Evolutionary conservation across 2,797 vertebrate species (phyloP).

Genomic region (Synanceia verrucosa): DNA sequence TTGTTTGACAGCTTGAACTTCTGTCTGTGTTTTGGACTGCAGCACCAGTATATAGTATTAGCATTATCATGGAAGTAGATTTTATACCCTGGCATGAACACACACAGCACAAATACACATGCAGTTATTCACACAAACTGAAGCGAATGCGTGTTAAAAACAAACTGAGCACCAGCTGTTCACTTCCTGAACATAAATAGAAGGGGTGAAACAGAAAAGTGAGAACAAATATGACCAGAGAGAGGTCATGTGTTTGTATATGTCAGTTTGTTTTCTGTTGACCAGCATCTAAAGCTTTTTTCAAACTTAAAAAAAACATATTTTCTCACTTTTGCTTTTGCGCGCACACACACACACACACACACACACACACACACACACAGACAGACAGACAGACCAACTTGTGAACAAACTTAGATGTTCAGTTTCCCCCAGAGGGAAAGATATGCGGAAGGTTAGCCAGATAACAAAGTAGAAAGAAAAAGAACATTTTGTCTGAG

Average conservation of each 20-base stretch:
- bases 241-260: not conserved
- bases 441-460: constrained; percentile 3
- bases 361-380: not conserved
- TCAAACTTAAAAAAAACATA: constrained; percentile 13
- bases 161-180: constrained; percentile 2
- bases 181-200: not conserved
- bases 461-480: constrained; percentile 40
- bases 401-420: not conserved
- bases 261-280: not conserved
- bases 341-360: not conserved
- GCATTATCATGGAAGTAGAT: not conserved
- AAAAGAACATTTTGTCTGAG: constrained; percentile 39
- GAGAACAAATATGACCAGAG: not conserved
- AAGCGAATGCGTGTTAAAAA: not conserved
- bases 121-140: not conserved
- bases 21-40: not conserved
- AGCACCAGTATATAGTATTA: not conserved
- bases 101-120: not conserved
- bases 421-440: not conserved
- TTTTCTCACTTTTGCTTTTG: constrained; percentile 14
- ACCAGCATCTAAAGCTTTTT: not conserved
- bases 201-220: not conserved
- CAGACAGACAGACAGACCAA: not conserved
- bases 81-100: not conserved
- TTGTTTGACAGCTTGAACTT: not conserved